A percentile compares a stretch with the other conserved stretches of the same genome.
These are phyloP conservation scores for Arbacia lixula DNA, from an alignment of 53 echinoderm and acorn worm species.

Conservation along the genomic window DNA sequence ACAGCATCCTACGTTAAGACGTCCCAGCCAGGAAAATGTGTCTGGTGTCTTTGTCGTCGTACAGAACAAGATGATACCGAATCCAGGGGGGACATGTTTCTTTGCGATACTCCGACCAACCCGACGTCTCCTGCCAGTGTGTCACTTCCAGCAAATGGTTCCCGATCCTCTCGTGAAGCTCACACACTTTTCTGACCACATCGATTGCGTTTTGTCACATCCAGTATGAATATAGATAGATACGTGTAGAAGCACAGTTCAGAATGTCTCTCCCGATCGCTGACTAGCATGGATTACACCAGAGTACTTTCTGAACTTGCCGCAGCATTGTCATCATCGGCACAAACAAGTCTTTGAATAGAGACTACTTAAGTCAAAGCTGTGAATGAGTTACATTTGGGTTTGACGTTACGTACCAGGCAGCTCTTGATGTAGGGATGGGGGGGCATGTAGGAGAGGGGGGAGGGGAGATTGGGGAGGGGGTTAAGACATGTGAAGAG, in stretches of 20 bases:
- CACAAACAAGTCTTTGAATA: constrained; percentile 32
- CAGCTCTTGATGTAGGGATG: neutral
- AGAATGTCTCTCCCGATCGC: neutral
- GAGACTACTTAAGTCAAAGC: too few species aligned
- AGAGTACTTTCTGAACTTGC: constrained; percentile 20
- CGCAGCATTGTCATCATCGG: constrained; percentile 40
- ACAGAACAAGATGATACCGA: too few species aligned
- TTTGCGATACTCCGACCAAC: too few species aligned
- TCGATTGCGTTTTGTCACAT: constrained; percentile 9
- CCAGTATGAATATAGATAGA: neutral
- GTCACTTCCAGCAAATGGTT: too few species aligned
- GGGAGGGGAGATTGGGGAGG: neutral
- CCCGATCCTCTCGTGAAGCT: too few species aligned
- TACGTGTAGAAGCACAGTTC: constrained; percentile 11
- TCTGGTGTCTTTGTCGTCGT: too few species aligned
- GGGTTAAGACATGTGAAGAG: neutral
- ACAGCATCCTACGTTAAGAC: too few species aligned
- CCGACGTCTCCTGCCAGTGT: too few species aligned
- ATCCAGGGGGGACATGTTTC: too few species aligned
- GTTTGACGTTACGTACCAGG: too few species aligned
- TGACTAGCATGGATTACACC: neutral
- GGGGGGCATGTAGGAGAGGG: neutral
- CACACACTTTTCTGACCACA: constrained; percentile 12
- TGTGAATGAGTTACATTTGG: too few species aligned
- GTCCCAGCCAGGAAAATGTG: too few species aligned